Conservation (phyloP, 2,113 vertebrate genomes). For the Hippolais icterina region DNA sequence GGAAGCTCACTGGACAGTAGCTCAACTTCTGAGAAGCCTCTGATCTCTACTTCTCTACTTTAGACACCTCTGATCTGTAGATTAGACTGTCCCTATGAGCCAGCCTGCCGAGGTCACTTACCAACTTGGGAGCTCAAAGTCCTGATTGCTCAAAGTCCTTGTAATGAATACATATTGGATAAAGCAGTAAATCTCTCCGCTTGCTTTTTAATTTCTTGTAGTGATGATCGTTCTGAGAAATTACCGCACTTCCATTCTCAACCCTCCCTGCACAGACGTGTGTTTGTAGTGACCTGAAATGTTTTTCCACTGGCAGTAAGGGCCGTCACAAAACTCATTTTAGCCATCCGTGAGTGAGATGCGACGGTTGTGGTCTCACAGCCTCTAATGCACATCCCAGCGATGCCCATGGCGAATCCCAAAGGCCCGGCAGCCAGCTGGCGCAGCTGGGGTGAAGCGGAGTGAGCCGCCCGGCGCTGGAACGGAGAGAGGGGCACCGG, state of each 20-base stretch:
- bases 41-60: not conserved
- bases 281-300: not conserved
- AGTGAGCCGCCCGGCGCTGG: fast-evolving
- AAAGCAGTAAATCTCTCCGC: not conserved
- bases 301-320: not conserved
- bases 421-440: not conserved
- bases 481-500: fast-evolving
- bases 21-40: not conserved
- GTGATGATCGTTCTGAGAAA: not conserved
- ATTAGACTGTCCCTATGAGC: not conserved
- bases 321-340: not conserved
- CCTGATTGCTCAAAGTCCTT: not conserved
- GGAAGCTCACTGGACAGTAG: not conserved
- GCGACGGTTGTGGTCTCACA: fast-evolving
- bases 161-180: not conserved
- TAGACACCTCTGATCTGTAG: not conserved
- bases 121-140: not conserved
- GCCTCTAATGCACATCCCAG: fast-evolving
- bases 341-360: fast-evolving
- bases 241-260: not conserved
- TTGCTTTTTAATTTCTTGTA: not conserved
- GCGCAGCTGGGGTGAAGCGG: fast-evolving
- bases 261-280: not conserved
- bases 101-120: not conserved
- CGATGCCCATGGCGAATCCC: fast-evolving